A percentile compares a stretch with the other conserved stretches of the same genome.
Conservation (phyloP, 1,140 invertebrate genomes). For the Microplitis demolitor region DNA sequence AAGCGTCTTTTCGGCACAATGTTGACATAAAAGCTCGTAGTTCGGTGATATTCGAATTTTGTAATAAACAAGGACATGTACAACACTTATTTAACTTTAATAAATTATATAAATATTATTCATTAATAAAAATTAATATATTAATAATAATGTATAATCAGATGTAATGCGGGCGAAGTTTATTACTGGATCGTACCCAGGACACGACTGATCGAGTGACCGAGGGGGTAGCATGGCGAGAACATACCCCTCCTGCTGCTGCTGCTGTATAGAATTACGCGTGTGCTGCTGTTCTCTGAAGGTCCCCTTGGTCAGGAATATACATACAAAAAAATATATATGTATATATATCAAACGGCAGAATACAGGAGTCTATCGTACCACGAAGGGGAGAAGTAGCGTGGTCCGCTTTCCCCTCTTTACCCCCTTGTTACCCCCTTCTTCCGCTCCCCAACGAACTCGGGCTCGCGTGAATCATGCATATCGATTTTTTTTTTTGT, state of each 20-base stretch:
- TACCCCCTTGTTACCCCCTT: slow-evolving; percentile 15
- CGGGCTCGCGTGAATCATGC: slow-evolving; percentile 57
- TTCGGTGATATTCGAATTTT: neutral
- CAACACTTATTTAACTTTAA: neutral
- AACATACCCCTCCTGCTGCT: slow-evolving; percentile 56
- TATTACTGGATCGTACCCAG: slow-evolving; percentile 50
- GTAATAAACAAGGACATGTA: neutral
- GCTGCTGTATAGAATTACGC: slow-evolving; percentile 56
- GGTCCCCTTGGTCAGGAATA: slow-evolving; percentile 34
- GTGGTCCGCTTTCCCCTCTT: slow-evolving; percentile 24
- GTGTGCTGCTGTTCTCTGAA: slow-evolving; percentile 33
- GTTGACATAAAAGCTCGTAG: neutral
- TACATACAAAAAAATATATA: slow-evolving; percentile 13
- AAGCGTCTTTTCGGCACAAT: neutral
- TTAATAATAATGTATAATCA: slow-evolving; percentile 22
- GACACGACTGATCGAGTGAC: slow-evolving; percentile 62
- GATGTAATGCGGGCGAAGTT: slow-evolving; percentile 39
- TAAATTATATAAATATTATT: neutral
- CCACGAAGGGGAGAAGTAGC: slow-evolving; percentile 21
- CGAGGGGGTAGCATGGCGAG: slow-evolving; percentile 59
- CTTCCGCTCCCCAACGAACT: slow-evolving; percentile 10
- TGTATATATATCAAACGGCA: slow-evolving; percentile 2
- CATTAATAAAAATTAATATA: neutral
- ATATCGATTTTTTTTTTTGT: slow-evolving; percentile 63
- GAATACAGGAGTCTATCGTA: slow-evolving; percentile 9